Base-by-base conservation (phyloP, 1,140 invertebrate species). In the Diachasma alloeum region DNA sequence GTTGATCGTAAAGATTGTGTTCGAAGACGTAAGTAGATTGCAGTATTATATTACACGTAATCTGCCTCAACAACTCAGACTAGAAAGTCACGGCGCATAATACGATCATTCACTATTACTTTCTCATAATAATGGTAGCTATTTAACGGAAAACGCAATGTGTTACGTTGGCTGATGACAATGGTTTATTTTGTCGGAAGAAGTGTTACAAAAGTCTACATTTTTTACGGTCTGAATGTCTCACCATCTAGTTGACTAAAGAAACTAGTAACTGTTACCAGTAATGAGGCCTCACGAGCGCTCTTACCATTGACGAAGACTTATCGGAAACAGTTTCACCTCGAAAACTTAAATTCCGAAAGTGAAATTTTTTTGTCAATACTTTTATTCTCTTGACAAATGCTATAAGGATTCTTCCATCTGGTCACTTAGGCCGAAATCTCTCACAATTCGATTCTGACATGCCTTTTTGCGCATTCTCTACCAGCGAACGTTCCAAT, bases 401-500 rank as follows among this genome's bases (percentile, higher is more conserved):
- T 31, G 31, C 31, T 6, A 31, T 2, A 31, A 6, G 31, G 6
- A 6, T 31, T 31, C 31, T 31, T 2, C 2, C 6, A 31, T 31
- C 31, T 42, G 1, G 3, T 42, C 13, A 2, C 11, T 59, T 70
- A 13, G 74, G 31, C 39, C 74, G 39, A 19, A 76, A 76, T 71
- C 17, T 71, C 31, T 76, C 74, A 56, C 74, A 76, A 59, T 76
- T 11, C 0, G 70, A 68, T 13, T 0, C 17, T 56, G 68, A 8
- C 24, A 76, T 31, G 24, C 31, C 9, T 0, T 37, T 4, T 31
- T 76, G 9, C 1, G 26, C 48, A 31, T 11, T 24, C 56, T 15
- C 10, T 15, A 48, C 36, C 0, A 81, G 10, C 53, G 78, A 72
- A 2, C 36, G 36, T 22, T 79, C 74, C 11, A 81, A 11, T 39